phyloP scores from a whole-genome alignment of 2,113 vertebrate genomes.

The Lepus americanus region DNA sequence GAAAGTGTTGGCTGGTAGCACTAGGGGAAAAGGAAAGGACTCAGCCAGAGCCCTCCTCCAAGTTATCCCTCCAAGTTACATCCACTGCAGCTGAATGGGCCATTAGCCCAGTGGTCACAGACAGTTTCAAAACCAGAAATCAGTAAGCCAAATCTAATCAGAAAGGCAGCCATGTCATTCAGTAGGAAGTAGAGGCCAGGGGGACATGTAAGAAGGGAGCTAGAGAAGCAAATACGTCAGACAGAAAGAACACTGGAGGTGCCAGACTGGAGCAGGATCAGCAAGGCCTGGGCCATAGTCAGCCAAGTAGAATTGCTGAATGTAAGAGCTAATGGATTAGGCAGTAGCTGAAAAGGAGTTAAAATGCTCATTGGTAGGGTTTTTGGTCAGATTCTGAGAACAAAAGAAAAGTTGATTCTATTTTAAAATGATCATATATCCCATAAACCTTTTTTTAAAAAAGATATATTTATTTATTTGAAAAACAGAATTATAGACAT shows the following conservation, averaged over 20 bases:
- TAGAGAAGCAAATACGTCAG: background rate
- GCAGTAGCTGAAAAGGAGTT: background rate
- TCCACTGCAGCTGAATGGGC: background rate
- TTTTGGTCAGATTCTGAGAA: background rate
- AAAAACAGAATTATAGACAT: too few relatives aligned
- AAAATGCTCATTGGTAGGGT: background rate
- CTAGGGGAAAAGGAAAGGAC: background rate
- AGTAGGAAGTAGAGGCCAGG: background rate
- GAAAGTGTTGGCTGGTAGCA: background rate
- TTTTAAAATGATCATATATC: background rate
- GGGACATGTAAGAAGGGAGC: background rate
- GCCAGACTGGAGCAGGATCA: background rate
- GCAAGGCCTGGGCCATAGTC: background rate
- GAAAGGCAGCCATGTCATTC: background rate
- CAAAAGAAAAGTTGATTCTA: background rate
- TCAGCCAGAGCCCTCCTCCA: background rate
- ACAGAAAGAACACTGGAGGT: background rate
- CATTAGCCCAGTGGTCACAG: background rate
- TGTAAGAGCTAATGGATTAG: background rate
- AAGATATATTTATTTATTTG: too few relatives aligned
- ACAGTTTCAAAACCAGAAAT: background rate
- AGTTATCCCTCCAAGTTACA: background rate
- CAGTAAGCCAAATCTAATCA: background rate
- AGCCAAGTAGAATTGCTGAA: background rate
- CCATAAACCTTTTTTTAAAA: background rate